phyloP scores from a whole-genome alignment of 2,888 invertebrate genomes.

The Scaptomyza cyrtandrae region DNA sequence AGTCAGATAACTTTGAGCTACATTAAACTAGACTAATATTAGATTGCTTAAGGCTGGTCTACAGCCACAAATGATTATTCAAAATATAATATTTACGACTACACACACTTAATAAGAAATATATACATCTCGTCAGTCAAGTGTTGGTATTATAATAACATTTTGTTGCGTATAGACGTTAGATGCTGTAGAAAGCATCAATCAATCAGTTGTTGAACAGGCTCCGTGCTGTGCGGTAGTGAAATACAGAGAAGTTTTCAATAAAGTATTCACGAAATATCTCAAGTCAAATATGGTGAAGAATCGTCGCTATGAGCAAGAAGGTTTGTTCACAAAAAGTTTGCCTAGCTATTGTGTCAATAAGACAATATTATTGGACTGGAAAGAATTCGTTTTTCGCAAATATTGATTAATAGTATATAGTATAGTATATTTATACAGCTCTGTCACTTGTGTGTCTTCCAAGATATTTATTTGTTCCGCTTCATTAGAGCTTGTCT shows the following conservation, averaged over 20 bases:
- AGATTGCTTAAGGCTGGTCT: constrained; percentile 7
- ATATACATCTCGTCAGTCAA: constrained; percentile 27
- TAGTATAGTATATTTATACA: constrained; percentile 4
- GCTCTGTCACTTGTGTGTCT: constrained; percentile 6
- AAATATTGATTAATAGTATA: constrained; percentile 3
- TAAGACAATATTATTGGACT: neutral
- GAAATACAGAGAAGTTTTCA: constrained; percentile 32
- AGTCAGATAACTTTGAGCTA: neutral
- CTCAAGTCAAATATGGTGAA: constrained; percentile 70
- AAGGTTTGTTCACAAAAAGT: constrained; percentile 59
- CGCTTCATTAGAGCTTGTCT: constrained; percentile 30
- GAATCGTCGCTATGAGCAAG: constrained; percentile 81
- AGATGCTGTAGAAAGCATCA: constrained; percentile 57
- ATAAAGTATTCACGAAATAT: constrained; percentile 1
- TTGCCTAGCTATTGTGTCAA: neutral
- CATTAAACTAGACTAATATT: neutral
- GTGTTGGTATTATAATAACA: constrained; percentile 5
- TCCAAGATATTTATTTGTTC: neutral
- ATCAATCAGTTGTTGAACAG: constrained; percentile 74
- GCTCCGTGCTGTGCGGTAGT: constrained; percentile 60
- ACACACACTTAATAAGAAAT: neutral
- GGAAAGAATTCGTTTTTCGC: neutral
- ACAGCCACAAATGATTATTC: neutral
- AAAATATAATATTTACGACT: neutral
- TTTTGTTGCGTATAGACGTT: neutral